Evolutionary conservation across 2,113 vertebrate genomes (phyloP).

Genomic region (Ariopsis seemanni): DNA sequence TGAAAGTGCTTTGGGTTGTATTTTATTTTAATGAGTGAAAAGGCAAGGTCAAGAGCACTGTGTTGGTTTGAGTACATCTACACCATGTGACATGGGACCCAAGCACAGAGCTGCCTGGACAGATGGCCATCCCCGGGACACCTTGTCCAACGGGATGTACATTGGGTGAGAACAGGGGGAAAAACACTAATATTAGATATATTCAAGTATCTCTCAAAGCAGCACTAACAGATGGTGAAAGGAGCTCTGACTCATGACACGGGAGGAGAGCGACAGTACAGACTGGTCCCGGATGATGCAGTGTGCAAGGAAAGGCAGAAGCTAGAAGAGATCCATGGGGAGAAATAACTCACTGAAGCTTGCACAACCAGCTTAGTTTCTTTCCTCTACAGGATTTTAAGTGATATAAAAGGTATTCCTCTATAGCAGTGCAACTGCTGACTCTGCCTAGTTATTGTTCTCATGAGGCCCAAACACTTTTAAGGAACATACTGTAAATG

Average conservation of each 20-base stretch:
- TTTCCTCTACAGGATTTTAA: constrained; percentile 32
- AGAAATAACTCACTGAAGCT: constrained; percentile 47
- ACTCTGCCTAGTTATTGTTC: constrained; percentile 21
- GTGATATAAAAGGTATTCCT: background rate
- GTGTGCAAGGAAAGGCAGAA: constrained; percentile 30
- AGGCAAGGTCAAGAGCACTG: constrained; percentile 36
- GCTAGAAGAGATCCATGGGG: constrained; percentile 21
- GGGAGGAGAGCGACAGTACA: constrained; percentile 43
- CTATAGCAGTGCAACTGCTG: background rate
- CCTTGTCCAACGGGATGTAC: constrained; percentile 60
- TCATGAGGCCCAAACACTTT: background rate
- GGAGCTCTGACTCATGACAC: constrained; percentile 59
- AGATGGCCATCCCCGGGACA: constrained; percentile 70
- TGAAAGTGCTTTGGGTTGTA: constrained; percentile 5
- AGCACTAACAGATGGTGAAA: constrained; percentile 63
- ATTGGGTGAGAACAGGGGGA: constrained; percentile 41
- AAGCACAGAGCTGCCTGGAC: constrained; percentile 58
- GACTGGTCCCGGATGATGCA: constrained; percentile 29
- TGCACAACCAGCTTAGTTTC: constrained; percentile 34
- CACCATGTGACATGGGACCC: constrained; percentile 32
- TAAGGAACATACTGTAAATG: constrained; percentile 2
- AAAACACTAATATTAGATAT: constrained; percentile 68
- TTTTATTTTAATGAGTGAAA: constrained; percentile 35
- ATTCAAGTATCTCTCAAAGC: constrained; percentile 63
- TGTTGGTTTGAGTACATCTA: constrained; percentile 28